Evolutionary conservation across 2,113 vertebrate genomes (phyloP).

Genomic region (Romanogobio albipinnatus): DNA sequence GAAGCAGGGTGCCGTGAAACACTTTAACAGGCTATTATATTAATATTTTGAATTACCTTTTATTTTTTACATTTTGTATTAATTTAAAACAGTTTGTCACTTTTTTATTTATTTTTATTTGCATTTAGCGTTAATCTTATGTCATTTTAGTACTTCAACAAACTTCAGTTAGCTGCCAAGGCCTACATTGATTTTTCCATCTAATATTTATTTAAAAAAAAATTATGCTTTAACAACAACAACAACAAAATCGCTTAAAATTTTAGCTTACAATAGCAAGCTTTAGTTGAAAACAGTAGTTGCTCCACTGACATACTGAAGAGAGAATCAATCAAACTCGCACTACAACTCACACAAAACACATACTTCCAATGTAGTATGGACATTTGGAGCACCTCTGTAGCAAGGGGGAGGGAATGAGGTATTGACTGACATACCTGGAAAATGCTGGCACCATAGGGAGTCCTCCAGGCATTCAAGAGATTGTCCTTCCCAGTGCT

Average conservation of each 20-base stretch:
- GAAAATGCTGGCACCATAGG: slow-evolving; percentile 97
- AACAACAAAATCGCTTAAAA: too few species aligned
- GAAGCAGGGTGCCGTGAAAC: neutral
- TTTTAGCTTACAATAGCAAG: too few species aligned
- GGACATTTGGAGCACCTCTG: neutral
- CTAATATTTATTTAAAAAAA: too few species aligned
- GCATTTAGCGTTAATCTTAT: neutral
- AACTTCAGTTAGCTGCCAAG: too few species aligned
- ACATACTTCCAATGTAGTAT: neutral
- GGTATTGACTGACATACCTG: slow-evolving; percentile 78
- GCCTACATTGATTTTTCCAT: too few species aligned
- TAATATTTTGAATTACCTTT: too few species aligned
- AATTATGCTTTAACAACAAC: too few species aligned
- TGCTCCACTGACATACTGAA: neutral
- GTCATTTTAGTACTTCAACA: too few species aligned
- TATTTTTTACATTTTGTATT: too few species aligned
- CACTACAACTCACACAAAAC: neutral
- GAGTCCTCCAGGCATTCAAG: slow-evolving; percentile 96
- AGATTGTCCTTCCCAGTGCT: slow-evolving; percentile 98
- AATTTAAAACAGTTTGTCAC: too few species aligned
- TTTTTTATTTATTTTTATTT: neutral
- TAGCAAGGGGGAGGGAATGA: slow-evolving; percentile 3
- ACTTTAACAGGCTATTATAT: neutral
- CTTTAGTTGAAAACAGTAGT: too few species aligned
- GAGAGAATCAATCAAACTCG: slow-evolving; percentile 4